phyloP scores from a whole-genome alignment of 2,888 invertebrate species.

The Oasisia sp. region DNA sequence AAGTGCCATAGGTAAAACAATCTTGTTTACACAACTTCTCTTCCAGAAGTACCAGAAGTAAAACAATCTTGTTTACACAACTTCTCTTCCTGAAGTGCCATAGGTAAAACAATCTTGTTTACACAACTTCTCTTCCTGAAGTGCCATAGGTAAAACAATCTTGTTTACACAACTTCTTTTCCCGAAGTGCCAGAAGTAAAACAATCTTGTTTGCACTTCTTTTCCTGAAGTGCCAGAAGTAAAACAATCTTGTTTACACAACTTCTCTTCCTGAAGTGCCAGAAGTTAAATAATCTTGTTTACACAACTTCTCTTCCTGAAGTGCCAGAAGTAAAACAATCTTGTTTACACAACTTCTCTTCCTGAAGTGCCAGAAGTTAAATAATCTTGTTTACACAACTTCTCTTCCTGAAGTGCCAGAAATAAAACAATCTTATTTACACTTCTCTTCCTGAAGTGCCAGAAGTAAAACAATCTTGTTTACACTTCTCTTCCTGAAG shows the following conservation, averaged over 20 bases:
- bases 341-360: too few relatives aligned
- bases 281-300: constrained; percentile 24
- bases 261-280: not conserved
- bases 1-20: constrained; percentile 28
- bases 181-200: constrained; percentile 28
- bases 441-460: too few relatives aligned
- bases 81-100: constrained; percentile 19
- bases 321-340: not conserved
- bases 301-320: constrained; percentile 33
- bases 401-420: constrained; percentile 33
- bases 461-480: constrained; percentile 28
- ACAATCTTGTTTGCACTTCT: not conserved
- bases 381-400: too few relatives aligned
- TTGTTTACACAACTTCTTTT: too few relatives aligned
- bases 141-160: not conserved
- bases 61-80: too few relatives aligned
- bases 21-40: not conserved
- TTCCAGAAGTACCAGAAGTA: constrained; percentile 30
- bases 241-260: too few relatives aligned
- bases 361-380: constrained; percentile 29
- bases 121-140: constrained; percentile 34
- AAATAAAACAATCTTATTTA: too few relatives aligned
- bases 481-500: constrained; percentile 32
- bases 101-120: constrained; percentile 14
- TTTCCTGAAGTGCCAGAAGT: constrained; percentile 31